Evolutionary conservation across 2,888 invertebrate genomes (phyloP).

Genomic region (Ochlodes sylvanus): DNA sequence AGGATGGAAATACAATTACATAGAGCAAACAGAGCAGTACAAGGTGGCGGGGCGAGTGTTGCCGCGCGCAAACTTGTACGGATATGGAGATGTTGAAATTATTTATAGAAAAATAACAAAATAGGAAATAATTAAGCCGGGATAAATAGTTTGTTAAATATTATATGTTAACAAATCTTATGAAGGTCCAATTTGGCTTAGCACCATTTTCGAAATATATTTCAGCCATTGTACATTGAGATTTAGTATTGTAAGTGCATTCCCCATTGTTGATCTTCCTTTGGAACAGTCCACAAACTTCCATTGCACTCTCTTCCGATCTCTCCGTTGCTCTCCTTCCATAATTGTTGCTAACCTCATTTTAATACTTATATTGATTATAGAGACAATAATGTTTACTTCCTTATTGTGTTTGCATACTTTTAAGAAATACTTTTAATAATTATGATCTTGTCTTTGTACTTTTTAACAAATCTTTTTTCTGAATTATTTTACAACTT

Average conservation of each 20-base stretch:
- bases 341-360: constrained; percentile 67
- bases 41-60: constrained; percentile 46
- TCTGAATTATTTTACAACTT: constrained; percentile 19
- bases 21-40: constrained; percentile 33
- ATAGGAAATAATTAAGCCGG: constrained; percentile 56
- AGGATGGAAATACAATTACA: not conserved
- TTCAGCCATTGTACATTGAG: constrained; percentile 52
- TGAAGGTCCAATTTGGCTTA: constrained; percentile 68
- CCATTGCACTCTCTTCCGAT: constrained; percentile 70
- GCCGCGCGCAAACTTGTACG: constrained; percentile 55
- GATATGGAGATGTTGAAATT: constrained; percentile 59
- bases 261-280: constrained; percentile 50
- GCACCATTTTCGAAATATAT: constrained; percentile 49
- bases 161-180: constrained; percentile 51
- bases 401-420: constrained; percentile 37
- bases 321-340: constrained; percentile 53
- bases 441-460: constrained; percentile 1
- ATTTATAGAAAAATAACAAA: constrained; percentile 47
- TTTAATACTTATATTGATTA: constrained; percentile 56
- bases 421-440: constrained; percentile 27
- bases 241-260: constrained; percentile 53
- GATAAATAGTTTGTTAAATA: constrained; percentile 54
- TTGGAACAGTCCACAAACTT: constrained; percentile 49
- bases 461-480: constrained; percentile 7
- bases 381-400: constrained; percentile 43